phyloP scores from a whole-genome alignment of 2,113 vertebrate genomes.

The Entosphenus tridentatus region DNA sequence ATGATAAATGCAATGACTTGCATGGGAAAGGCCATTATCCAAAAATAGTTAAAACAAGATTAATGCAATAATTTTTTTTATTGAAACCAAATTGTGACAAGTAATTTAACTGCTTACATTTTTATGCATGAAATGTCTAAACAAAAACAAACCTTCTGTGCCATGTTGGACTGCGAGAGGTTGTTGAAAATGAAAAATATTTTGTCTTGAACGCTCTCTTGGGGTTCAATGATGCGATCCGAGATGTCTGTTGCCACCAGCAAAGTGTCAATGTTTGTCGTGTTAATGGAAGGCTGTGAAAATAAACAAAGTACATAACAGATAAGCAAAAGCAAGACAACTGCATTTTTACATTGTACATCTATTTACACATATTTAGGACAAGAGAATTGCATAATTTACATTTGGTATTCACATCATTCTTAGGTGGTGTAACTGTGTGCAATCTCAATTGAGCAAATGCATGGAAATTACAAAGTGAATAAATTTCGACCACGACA shows the following conservation, averaged over 20 bases:
- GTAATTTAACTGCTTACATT: too few relatives aligned
- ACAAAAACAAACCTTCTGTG: constrained; percentile 44
- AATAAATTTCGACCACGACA: too few relatives aligned
- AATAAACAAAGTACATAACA: constrained; percentile 11
- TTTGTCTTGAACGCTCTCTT: constrained; percentile 92
- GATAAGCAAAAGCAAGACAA: constrained; percentile 10
- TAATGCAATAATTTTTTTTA: too few relatives aligned
- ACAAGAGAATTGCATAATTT: too few relatives aligned
- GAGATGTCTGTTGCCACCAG: constrained; percentile 91
- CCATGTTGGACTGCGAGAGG: constrained; percentile 96
- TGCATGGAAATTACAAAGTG: too few relatives aligned
- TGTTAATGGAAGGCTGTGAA: constrained; percentile 86
- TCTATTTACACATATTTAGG: neutral
- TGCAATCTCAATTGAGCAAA: too few relatives aligned
- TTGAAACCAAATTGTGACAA: too few relatives aligned
- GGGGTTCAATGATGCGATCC: constrained; percentile 84
- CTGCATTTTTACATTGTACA: neutral
- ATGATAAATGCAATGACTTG: too few relatives aligned
- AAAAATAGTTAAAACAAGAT: neutral
- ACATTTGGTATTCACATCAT: too few relatives aligned
- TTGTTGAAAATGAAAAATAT: constrained; percentile 99
- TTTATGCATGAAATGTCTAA: too few relatives aligned
- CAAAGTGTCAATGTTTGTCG: constrained; percentile 91
- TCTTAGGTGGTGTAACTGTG: too few relatives aligned
- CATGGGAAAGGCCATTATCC: too few relatives aligned